Evolutionary conservation across 2,797 vertebrate genomes (phyloP), one percentile per base, ranked within the genome.

Genomic region (Pogoniulus pusillus): DNA sequence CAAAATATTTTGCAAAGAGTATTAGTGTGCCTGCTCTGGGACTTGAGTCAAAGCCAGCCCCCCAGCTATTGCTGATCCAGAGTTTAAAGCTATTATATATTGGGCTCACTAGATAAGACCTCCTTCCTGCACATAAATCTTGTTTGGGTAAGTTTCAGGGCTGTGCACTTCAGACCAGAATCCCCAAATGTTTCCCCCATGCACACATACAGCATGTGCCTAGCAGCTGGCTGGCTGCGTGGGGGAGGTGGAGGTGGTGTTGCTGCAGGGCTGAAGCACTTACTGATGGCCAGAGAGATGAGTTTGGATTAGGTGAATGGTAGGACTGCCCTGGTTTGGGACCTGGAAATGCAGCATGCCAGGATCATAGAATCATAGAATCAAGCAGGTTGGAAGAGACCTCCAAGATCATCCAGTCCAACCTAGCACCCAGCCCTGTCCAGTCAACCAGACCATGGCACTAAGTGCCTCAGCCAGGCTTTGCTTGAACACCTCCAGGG

Each of bases 1-100:
- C 43, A 70, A 91, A 86, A 59, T 87, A 76, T 69, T 91, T 78
- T 70, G 16, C 29, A n/a, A 75, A 59, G 47, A 32, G 34, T 39
- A 59, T 63, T 83, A 63, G 26, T 29, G 24, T 69, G 32, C 19
- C 53, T 93, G 60, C 37, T 47, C 24, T 72, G 63, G 18, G 47
- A 29, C 39, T 82, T 55, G 60, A 79, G 24, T 54, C 71, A 82
- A 85, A 82, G 65, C 16, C 58, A 55, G 37, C 45, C 14, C 29
- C 12, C 16, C 22, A 62, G 0, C 34, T 80, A 74, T 14, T 68
- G 68, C 30, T 49, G 29, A 73, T 34, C 9, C 30, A 37, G 53
- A 77, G 27, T 82, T 82, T 54, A 75, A 75, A 91, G 39, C 9
- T 4, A 18, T 16, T 72, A 10, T 14, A 12, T 75, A 65, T 34